Evolutionary conservation across 1,140 invertebrate genomes (phyloP), one percentile per base, ranked within the genome.

Genomic region (Cardiocondyla obscurior): DNA sequence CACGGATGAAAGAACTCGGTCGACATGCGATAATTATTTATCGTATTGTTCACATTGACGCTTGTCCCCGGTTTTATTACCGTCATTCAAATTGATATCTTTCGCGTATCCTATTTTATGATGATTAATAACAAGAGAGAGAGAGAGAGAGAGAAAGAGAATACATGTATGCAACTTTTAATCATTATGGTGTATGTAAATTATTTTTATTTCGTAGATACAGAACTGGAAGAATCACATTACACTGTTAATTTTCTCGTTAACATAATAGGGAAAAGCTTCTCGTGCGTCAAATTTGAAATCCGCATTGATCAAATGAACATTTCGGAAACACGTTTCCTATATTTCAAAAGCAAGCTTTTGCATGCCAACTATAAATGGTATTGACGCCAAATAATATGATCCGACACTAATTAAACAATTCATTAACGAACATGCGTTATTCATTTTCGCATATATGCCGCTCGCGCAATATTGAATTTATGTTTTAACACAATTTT

Each of bases 11-110:
- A 42, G 62, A 55, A 42, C 62, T 42, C 46, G 44, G 39, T 67
- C 62, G 74, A 79, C 62, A 12, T 53, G 36, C 46, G 55, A 79
- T 79, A 67, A 69, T 79, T 79, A 79, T 67, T 79, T 69, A 79
- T 81, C 36, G 67, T 58, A 57, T n/a, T 28, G 53, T 14, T 46
- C 65, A 33, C 67, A 58, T 57, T 55, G 39, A 58, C 22, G 65
- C 30, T 70, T 16, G 16, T 25, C 12, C 3, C 1, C 12, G 16
- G n/a, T 81, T 81, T 81, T 55, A 69, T 53, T 25, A 30, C 49
- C 16, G 39, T 81, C 69, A 70, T 57, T 58, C 28, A 4, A 42
- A 22, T 44, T 19, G 36, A 81, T n/a, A 14, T 7, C 14, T 36
- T 28, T 44, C 33, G 22, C 14, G 12, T 19, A 58, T 53, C 14